Base-by-base conservation (phyloP, 2,113 vertebrate species). In the Aphelocoma coerulescens region DNA sequence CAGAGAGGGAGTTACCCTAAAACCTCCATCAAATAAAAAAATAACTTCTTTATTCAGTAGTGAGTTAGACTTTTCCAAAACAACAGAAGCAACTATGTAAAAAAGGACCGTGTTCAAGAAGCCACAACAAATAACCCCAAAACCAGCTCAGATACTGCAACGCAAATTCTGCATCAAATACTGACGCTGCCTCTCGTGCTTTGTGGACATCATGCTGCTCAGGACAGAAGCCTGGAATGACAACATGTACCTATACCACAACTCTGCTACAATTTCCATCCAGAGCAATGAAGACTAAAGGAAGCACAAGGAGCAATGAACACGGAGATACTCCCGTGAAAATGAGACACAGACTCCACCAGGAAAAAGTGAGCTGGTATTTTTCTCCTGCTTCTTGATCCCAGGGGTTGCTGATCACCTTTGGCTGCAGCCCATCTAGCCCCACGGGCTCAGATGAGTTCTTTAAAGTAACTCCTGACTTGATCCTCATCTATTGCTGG, bases 361-460 rank as follows among this genome's bases (percentile, higher is more conserved):
- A 27, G 37, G 69, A 72, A 75, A 61, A 57, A 9, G 9, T 13
- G 4, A 33, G 27, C 35, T 76, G 61, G 46, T 27, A 46, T 43
- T 49, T 30, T 12, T 16, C 32, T 59, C 33, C 28, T 27, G 12
- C 22, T 76, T 85, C 44, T 59, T 55, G 24, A 54, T 58, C 13
- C 7, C 55, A 55, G 9, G 46, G 12, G 10, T 1, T 92, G 59
- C 26, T 69, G 58, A 48, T n/a, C 44, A 37, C 30, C 39, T 43
- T 37, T 39, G 13, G 49, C 1, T 44, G 58, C 37, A 78, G 62
- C 30, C 15, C 41, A 35, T 10, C 27, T 41, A 13, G 30, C 44
- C 13, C 54, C n/a, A 35, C 0, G 8, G 39, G 37, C 58, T 65
- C 28, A 24, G 14, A 71, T 0, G 20, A 59, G 13, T 7, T 79